phyloP scores from a whole-genome alignment of 2,888 invertebrate genomes.

The Stenotaenia linearis region DNA sequence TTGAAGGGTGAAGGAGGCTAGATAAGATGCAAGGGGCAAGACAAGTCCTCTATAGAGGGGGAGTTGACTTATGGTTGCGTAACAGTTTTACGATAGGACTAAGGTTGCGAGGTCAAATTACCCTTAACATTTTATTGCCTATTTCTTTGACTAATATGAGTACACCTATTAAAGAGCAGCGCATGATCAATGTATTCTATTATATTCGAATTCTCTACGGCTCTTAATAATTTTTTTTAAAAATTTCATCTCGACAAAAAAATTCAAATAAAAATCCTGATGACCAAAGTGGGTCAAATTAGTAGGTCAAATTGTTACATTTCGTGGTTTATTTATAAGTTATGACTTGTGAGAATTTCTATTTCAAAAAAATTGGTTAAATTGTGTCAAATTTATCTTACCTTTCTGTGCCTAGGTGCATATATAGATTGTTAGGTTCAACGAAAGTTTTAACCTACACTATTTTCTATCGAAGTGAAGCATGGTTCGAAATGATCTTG shows the following conservation, averaged over 20 bases:
- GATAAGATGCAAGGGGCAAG: constrained; percentile 16
- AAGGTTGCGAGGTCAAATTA: constrained; percentile 9
- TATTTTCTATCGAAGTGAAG: neutral
- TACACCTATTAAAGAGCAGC: neutral
- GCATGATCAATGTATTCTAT: neutral
- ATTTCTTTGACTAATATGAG: constrained; percentile 14
- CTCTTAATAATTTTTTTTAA: too few species aligned
- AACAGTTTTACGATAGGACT: constrained; percentile 23
- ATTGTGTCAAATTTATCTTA: neutral
- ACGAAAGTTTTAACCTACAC: too few species aligned
- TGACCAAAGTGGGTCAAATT: neutral
- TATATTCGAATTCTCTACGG: too few species aligned
- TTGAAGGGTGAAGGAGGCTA: neutral
- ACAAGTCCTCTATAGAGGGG: neutral
- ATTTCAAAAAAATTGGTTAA: neutral
- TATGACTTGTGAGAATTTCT: too few species aligned
- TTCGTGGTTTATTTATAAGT: too few species aligned
- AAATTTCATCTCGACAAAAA: too few species aligned
- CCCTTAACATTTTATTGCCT: neutral
- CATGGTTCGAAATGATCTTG: neutral
- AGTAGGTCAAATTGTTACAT: too few species aligned
- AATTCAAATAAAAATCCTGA: neutral
- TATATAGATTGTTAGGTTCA: neutral
- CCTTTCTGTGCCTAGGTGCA: neutral
- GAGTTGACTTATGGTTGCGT: constrained; percentile 22